A percentile compares a stretch with the other conserved stretches of the same genome.
Evolutionary conservation across 2,888 invertebrate genomes (phyloP).

Genomic region (Protodeltote pygarga): DNA sequence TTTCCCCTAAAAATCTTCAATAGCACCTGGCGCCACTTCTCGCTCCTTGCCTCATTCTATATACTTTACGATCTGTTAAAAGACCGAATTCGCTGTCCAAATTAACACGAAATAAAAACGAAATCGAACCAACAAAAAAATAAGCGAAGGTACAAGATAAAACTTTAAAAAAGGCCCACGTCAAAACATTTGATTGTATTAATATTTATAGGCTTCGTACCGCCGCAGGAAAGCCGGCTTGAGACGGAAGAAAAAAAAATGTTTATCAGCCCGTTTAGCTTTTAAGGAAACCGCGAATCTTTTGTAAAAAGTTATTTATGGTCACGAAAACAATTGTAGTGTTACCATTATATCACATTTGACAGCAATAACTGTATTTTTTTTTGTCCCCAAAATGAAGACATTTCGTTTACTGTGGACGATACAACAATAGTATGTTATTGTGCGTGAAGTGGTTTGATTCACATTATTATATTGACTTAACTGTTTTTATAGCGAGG

Average conservation of each 20-base stretch:
- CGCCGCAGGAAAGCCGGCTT: slow-evolving; percentile 82
- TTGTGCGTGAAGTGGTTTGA: slow-evolving; percentile 60
- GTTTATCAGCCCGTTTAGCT: slow-evolving; percentile 86
- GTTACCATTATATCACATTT: slow-evolving; percentile 85
- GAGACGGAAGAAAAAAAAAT: slow-evolving; percentile 79
- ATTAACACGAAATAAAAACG: slow-evolving; percentile 87
- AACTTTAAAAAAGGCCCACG: slow-evolving; percentile 86
- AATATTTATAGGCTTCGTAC: slow-evolving; percentile 84
- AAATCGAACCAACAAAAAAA: slow-evolving; percentile 83
- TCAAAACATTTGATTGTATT: slow-evolving; percentile 88
- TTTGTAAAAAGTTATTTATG: slow-evolving; percentile 86
- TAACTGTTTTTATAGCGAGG: slow-evolving; percentile 47
- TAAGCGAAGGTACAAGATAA: slow-evolving; percentile 84
- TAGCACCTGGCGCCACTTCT: slow-evolving; percentile 77
- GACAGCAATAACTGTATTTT: slow-evolving; percentile 84
- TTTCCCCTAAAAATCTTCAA: slow-evolving; percentile 50
- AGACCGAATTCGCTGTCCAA: slow-evolving; percentile 86
- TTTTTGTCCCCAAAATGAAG: slow-evolving; percentile 78
- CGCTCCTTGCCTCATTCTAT: slow-evolving; percentile 56
- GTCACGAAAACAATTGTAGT: slow-evolving; percentile 84
- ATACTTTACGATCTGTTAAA: slow-evolving; percentile 88
- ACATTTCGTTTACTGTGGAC: slow-evolving; percentile 69
- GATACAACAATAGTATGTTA: slow-evolving; percentile 66
- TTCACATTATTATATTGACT: slow-evolving; percentile 56
- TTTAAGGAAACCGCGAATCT: slow-evolving; percentile 86